These are phyloP conservation scores for Electrophaes corylata DNA, from an alignment of 2,888 invertebrate genomes.

Conservation along the genomic window DNA sequence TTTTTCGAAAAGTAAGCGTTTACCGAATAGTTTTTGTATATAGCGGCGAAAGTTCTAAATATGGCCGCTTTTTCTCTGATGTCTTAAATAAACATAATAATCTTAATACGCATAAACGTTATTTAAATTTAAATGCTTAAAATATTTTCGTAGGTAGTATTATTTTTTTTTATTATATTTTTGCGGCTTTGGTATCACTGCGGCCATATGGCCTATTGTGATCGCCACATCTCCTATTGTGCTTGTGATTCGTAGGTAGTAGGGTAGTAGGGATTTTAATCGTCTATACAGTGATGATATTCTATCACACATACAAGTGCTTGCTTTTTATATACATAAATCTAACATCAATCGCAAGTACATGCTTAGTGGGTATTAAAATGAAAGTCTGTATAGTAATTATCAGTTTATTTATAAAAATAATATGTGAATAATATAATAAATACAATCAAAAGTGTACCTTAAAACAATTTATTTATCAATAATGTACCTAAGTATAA, in stretches of 20 bases:
- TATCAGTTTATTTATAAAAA: slow-evolving; percentile 34
- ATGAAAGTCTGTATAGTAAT: slow-evolving; percentile 41
- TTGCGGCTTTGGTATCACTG: too few species aligned
- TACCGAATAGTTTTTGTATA: too few species aligned
- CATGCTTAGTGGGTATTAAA: slow-evolving; percentile 36
- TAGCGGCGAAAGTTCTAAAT: too few species aligned
- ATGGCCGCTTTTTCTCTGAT: too few species aligned
- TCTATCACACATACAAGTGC: slow-evolving; percentile 12
- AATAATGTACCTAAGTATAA: slow-evolving; percentile 3
- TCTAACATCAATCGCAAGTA: slow-evolving; percentile 29
- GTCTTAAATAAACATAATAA: too few species aligned
- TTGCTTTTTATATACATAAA: neutral
- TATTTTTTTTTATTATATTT: too few species aligned
- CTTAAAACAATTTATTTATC: neutral
- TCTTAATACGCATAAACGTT: too few species aligned
- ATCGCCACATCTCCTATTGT: too few species aligned
- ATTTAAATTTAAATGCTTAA: too few species aligned
- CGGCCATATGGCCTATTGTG: too few species aligned
- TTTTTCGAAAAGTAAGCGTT: too few species aligned
- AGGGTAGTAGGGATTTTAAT: neutral
- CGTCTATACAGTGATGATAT: neutral
- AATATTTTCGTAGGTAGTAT: too few species aligned
- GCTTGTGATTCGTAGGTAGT: neutral
- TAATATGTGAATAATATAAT: slow-evolving; percentile 14
- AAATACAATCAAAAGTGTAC: slow-evolving; percentile 13